Evolutionary conservation across 2,113 vertebrate genomes (phyloP), one percentile per base, ranked within the genome.

Genomic region (Alouatta palliata): DNA sequence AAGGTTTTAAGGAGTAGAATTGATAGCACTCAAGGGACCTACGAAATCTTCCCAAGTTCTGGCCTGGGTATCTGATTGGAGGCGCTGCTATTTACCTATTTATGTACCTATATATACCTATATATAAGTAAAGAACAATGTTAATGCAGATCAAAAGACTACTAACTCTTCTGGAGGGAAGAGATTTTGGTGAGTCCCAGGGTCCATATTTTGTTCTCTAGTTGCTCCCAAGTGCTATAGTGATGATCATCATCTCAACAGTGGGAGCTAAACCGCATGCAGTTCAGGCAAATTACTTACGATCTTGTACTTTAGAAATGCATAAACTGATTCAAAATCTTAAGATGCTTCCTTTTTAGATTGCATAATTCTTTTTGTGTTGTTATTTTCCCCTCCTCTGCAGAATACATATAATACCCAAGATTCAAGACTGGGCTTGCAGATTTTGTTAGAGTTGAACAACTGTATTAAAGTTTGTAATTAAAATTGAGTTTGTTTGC

Each of bases 401-500:
- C 52, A 52, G 8, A 92, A 19, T 4, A 0, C 43, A 96, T 5
- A 54, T 79, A 92, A 95, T 93, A 95, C 16, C 37, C 61, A 86
- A 83, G 35, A 88, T 94, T 96, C 94, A 90, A 95, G 95, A 87
- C 76, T 70, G 17, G 52, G 73, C 75, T 95, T 96, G 94, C 43
- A 88, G 71, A 94, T 52, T 96, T 92, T n/a, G 25, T 94, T 88
- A 89, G 27, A 77, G 35, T 56, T 85, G 52, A 92, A 94, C 64
- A 90, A 85, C 47, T 94, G 71, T 70, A 87, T 95, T 94, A 85
- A 58, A 68, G 81, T 90, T 91, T 82, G 37, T 88, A 92, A 97
- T 96, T 96, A 97, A 96, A 93, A 85, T 37, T 81, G 91, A 16
- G 81, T 96, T 95, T 90, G 56, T 81, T 90, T 90, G 68, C 45